These are phyloP conservation scores for Neosilurus mollespiculum DNA, from an alignment of 2,797 vertebrate genomes.

Conservation along the genomic window DNA sequence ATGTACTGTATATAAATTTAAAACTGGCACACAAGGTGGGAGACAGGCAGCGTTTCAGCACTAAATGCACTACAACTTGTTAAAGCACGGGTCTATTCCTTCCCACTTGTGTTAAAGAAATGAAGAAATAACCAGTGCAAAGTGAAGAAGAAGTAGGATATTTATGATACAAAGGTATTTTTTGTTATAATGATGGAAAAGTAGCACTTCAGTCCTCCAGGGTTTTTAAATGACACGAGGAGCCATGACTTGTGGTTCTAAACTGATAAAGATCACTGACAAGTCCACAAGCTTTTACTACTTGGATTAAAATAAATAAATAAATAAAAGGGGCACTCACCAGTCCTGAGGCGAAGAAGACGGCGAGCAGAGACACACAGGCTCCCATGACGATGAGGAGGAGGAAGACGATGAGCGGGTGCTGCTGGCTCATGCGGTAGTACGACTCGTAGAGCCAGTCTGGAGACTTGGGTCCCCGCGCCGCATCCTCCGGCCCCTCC, in stretches of 20 bases:
- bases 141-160: neutral
- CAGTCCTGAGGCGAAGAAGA: slow-evolving; percentile 96
- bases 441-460: slow-evolving; percentile 96
- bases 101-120: neutral
- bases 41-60: neutral
- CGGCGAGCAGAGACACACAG: slow-evolving; percentile 89
- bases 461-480: slow-evolving; percentile 76
- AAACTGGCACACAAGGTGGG: neutral
- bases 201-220: too few relatives aligned
- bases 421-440: slow-evolving; percentile 99
- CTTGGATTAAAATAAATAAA: neutral
- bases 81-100: neutral
- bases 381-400: slow-evolving; percentile 97
- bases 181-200: neutral
- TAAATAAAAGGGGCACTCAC: slow-evolving; percentile 68
- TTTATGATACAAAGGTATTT: neutral
- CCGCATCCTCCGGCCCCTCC: slow-evolving; percentile 66
- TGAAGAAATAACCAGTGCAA: neutral
- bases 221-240: too few relatives aligned
- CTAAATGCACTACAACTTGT: neutral
- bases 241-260: neutral
- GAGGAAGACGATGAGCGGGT: slow-evolving; percentile 96
- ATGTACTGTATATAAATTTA: neutral
- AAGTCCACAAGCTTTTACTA: neutral
- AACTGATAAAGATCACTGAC: neutral